phyloP scores from a whole-genome alignment of 2,797 vertebrate species.

The Macropodus opercularis region DNA sequence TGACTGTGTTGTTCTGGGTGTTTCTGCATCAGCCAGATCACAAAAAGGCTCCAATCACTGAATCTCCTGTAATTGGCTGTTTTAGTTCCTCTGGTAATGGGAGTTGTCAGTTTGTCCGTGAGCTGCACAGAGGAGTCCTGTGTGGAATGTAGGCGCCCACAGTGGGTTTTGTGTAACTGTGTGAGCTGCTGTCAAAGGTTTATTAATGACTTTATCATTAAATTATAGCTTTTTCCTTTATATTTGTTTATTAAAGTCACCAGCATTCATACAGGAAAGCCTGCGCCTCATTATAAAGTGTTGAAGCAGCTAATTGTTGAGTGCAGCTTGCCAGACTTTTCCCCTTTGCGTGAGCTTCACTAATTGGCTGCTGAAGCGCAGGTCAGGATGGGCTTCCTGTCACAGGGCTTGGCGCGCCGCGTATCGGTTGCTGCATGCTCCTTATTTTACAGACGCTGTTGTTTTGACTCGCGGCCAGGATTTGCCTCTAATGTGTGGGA shows the following conservation, averaged over 20 bases:
- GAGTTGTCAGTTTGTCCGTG: slow-evolving; percentile 4
- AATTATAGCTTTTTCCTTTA: not conserved
- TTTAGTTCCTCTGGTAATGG: slow-evolving; percentile 15
- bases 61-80: not conserved
- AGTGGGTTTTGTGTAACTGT: no score
- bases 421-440: slow-evolving; percentile 14
- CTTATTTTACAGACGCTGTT: slow-evolving; percentile 13
- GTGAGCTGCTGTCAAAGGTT: not conserved
- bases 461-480: slow-evolving; percentile 24
- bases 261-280: slow-evolving; percentile 5
- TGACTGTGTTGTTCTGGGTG: not conserved
- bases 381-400: slow-evolving; percentile 39
- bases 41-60: not conserved
- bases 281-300: not conserved
- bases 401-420: slow-evolving; percentile 11
- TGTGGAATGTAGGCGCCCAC: not conserved
- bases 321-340: slow-evolving; percentile 12
- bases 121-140: not conserved
- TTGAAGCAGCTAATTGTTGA: slow-evolving; percentile 27
- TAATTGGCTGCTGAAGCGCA: slow-evolving; percentile 28
- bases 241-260: not conserved
- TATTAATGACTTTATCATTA: not conserved
- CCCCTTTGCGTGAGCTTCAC: slow-evolving; percentile 11
- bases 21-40: not conserved
- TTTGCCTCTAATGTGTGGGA: slow-evolving; percentile 10